Evolutionary conservation across 2,797 vertebrate species (phyloP).

Genomic region (Nyctibius grandis): DNA sequence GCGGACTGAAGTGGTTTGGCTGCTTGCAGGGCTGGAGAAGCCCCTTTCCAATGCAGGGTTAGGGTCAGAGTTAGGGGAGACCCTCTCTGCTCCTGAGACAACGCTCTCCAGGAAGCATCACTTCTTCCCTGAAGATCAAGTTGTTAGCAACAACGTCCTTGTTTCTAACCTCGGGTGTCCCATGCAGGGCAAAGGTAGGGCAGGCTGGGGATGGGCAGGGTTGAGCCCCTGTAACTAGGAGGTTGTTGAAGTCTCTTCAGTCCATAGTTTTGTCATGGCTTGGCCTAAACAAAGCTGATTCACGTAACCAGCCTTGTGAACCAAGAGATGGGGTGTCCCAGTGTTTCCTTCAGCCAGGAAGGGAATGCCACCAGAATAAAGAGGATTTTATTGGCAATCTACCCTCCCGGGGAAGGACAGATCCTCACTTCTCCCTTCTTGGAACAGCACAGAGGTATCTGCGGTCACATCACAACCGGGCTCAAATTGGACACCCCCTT

Average conservation of each 20-base stretch:
- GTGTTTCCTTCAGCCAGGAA: not conserved
- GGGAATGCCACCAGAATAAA: not conserved
- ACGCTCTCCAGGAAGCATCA: not conserved
- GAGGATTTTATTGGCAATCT: not conserved
- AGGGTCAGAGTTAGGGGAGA: no score
- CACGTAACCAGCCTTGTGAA: not conserved
- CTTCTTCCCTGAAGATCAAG: not conserved
- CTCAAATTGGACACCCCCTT: not conserved
- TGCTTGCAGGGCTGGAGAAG: not conserved
- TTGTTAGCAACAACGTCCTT: not conserved
- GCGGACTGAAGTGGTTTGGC: not conserved
- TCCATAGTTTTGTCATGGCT: not conserved
- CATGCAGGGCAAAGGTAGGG: fast-evolving
- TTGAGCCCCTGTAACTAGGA: not conserved
- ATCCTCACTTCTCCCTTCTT: not conserved
- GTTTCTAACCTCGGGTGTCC: not conserved
- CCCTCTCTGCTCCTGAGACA: not conserved
- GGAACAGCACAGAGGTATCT: not conserved
- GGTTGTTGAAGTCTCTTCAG: not conserved
- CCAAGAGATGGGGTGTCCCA: not conserved
- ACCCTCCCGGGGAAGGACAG: not conserved
- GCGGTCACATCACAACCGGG: not conserved
- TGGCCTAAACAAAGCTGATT: not conserved
- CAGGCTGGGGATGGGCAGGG: not conserved
- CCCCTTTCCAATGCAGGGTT: no score